Evolutionary conservation across 2,888 invertebrate species (phyloP), one percentile per base, ranked within the genome.

Genomic region (Ectemnius cavifrons): DNA sequence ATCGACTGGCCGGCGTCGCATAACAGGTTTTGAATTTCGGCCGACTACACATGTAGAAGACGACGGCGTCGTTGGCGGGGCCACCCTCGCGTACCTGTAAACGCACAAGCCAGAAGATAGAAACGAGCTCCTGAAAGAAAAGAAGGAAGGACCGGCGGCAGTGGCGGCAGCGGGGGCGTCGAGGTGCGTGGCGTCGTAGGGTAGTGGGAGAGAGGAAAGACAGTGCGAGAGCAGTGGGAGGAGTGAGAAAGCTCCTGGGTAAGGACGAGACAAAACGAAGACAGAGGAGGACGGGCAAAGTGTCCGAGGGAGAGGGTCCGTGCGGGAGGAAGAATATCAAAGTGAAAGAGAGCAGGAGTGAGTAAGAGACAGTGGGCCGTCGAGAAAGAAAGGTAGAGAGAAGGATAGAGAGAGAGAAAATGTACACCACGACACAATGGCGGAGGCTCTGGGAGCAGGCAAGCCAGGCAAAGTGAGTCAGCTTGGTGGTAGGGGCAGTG

Each of bases 361-460:
- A 45, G 47, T 6, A 63, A 57, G 58, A 37, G 46, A 37, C 23
- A 64, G 37, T 11, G 37, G 16, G 68, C 18, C 18, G 28, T 46
- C 56, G 45, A 63, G 28, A 8, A 14, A 63, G 58, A 28, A n/a
- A 49, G 27, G 52, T 52, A n/a, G 2, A 65, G 63, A 27, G 28
- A 63, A 61, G 58, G 60, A 63, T 59, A 58, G 67, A 71, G 64
- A 52, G 64, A 63, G 73, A 64, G 63, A 60, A 72, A 75, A 67
- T 73, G 68, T 18, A 56, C 62, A 61, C 80, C 70, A 76, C 81
- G 83, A 84, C 79, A 85, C 82, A 85, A 86, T 86, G 83, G 84
- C 82, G 84, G 79, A 81, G 77, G 75, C 77, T 72, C 65, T 78
- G 73, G 61, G 75, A 67, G 74, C 66, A 70, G 73, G 73, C 77